These are phyloP conservation scores for Tetragonisca angustula DNA, from an alignment of 2,888 invertebrate species.

Conservation along the genomic window DNA sequence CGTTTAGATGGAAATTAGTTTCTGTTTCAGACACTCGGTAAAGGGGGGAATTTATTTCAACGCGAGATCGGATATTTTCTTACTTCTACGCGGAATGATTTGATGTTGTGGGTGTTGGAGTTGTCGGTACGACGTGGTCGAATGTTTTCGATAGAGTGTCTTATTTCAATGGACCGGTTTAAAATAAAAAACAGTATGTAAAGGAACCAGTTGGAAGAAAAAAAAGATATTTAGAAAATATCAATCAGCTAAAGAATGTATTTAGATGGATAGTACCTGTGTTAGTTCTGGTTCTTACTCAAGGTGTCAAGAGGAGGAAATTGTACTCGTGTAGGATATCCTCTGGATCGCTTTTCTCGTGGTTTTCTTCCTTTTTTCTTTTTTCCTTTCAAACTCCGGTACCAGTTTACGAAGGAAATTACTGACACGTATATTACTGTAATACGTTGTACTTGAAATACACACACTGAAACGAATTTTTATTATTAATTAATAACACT, in stretches of 20 bases:
- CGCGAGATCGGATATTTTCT: background rate
- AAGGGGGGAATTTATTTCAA: background rate
- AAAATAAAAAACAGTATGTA: too few relatives aligned
- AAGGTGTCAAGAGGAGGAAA: background rate
- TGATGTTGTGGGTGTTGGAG: background rate
- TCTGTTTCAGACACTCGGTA: background rate
- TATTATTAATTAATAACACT: background rate
- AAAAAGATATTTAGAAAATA: too few relatives aligned
- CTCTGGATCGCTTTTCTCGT: slow-evolving; percentile 2
- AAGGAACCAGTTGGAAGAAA: too few relatives aligned
- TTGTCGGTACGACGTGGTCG: background rate
- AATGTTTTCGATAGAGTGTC: background rate
- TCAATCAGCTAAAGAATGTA: too few relatives aligned
- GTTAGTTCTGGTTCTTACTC: background rate
- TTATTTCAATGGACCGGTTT: background rate
- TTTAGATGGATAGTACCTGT: background rate
- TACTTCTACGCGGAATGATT: background rate
- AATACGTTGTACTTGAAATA: too few relatives aligned
- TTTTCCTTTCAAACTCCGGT: background rate
- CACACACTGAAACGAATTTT: background rate
- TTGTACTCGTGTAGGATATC: slow-evolving; percentile 3
- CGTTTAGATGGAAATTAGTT: background rate
- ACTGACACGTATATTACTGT: background rate
- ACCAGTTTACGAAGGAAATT: background rate
- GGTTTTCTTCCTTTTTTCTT: background rate